phyloP scores from a whole-genome alignment of 2,888 invertebrate species.

The Schizotus pectinicornis region DNA sequence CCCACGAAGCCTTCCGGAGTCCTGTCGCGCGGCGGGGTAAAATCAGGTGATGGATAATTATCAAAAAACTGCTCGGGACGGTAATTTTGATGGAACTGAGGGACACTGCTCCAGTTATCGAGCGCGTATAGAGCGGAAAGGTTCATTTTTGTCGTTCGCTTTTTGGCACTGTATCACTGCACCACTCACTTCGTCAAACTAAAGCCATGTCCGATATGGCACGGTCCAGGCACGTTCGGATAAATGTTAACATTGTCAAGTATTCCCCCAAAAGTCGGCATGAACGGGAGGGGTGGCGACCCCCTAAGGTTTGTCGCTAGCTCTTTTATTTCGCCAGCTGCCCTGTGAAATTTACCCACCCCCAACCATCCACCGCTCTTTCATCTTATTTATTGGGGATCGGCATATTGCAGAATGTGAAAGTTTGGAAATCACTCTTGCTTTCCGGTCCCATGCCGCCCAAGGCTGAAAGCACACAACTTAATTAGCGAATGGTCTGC shows the following conservation, averaged over 20 bases:
- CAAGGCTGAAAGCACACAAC: too few species aligned
- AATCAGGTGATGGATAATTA: conserved; percentile 22
- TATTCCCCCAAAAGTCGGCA: conserved; percentile 53
- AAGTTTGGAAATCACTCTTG: conserved; percentile 39
- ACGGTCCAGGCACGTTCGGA: conserved; percentile 55
- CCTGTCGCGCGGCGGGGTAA: conserved; percentile 14
- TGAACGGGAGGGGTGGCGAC: conserved; percentile 56
- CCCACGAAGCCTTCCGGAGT: background rate
- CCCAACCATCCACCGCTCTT: conserved; percentile 55
- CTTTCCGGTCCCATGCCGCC: conserved; percentile 9
- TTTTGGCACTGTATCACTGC: conserved; percentile 5
- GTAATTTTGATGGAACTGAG: conserved; percentile 34
- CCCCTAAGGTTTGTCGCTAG: conserved; percentile 58
- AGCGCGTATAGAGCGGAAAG: conserved; percentile 49
- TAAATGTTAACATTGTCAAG: conserved; percentile 60
- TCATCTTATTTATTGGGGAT: conserved; percentile 57
- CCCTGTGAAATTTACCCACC: conserved; percentile 57
- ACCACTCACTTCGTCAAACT: conserved; percentile 38
- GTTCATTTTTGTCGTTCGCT: conserved; percentile 45
- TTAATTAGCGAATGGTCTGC: too few species aligned
- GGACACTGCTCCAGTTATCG: conserved; percentile 52
- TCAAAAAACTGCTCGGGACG: conserved; percentile 29
- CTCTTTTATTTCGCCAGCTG: conserved; percentile 60
- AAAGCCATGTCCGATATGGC: conserved; percentile 48
- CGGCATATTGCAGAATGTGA: conserved; percentile 51